A percentile compares a stretch with the other conserved stretches of the same genome.
Evolutionary conservation across 2,888 invertebrate species (phyloP).

Genomic region (Drosophila seclusa): DNA sequence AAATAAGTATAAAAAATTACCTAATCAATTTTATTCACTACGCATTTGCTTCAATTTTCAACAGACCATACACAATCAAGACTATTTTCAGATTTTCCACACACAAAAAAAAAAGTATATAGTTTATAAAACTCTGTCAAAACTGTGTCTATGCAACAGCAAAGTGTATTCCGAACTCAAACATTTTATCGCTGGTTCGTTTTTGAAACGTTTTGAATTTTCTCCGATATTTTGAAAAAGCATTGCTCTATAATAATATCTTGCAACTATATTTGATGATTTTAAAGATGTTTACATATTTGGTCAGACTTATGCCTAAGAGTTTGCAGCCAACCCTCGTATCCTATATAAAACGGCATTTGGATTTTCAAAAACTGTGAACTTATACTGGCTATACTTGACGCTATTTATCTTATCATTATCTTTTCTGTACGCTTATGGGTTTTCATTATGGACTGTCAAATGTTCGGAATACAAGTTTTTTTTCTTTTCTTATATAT

Average conservation of each 20-base stretch:
- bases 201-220: neutral
- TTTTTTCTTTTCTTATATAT: neutral
- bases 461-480: neutral
- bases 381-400: no score
- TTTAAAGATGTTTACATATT: neutral
- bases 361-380: neutral
- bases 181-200: neutral
- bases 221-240: neutral
- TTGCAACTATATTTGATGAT: neutral
- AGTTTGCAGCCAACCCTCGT: neutral
- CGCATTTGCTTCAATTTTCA: constrained; percentile 28
- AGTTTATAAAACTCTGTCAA: neutral
- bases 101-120: constrained; percentile 1
- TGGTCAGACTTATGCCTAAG: neutral
- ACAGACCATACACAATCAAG: constrained; percentile 26
- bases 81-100: constrained; percentile 4
- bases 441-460: neutral
- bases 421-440: neutral
- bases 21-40: constrained; percentile 17
- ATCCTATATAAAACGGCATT: constrained; percentile 1
- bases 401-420: neutral
- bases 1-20: constrained; percentile 4
- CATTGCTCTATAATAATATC: neutral
- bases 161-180: neutral
- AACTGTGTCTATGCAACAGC: neutral